phyloP scores from a whole-genome alignment of 2,888 invertebrate genomes.

The Macrostomum cliftonense region DNA sequence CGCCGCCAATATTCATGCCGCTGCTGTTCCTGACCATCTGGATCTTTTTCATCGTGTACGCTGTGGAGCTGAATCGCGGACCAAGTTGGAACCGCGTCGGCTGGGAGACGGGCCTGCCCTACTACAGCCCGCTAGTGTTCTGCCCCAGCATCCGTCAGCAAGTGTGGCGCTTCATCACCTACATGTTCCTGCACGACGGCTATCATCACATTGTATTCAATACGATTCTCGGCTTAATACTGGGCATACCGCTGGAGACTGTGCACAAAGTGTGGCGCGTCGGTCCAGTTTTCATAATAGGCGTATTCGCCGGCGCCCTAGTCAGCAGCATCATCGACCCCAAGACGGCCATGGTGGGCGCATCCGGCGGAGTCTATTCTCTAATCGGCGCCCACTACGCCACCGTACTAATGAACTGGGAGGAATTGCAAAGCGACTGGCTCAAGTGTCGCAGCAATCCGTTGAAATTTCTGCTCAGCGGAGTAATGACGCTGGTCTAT shows the following conservation, averaged over 20 bases:
- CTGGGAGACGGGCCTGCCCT: slow-evolving; percentile 4
- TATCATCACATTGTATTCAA: slow-evolving; percentile 70
- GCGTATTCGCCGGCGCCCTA: slow-evolving; percentile 40
- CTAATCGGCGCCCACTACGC: slow-evolving; percentile 77
- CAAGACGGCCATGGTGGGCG: slow-evolving; percentile 55
- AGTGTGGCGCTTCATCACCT: slow-evolving; percentile 77
- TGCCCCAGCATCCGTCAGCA: slow-evolving; percentile 65
- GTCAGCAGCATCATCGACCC: slow-evolving; percentile 40
- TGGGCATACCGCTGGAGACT: slow-evolving; percentile 84
- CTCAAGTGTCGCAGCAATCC: slow-evolving; percentile 23
- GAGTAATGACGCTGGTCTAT: slow-evolving; percentile 4
- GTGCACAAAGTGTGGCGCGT: slow-evolving; percentile 89
- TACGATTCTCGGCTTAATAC: slow-evolving; percentile 66
- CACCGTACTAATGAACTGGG: slow-evolving; percentile 82
- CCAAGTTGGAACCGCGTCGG: slow-evolving; percentile 1
- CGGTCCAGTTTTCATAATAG: slow-evolving; percentile 40
- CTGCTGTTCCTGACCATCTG: slow-evolving; percentile 57
- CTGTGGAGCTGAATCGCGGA: slow-evolving; percentile 26
- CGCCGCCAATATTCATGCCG: slow-evolving; percentile 73
- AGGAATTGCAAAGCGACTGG: slow-evolving; percentile 80
- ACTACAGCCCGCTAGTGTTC: slow-evolving; percentile 52
- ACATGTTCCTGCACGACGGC: slow-evolving; percentile 68
- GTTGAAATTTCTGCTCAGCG: slow-evolving; percentile 18
- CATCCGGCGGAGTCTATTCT: slow-evolving; percentile 83
- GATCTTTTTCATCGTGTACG: slow-evolving; percentile 42